Conservation (phyloP, 2,113 vertebrate species). For the Halichoeres trimaculatus region DNA sequence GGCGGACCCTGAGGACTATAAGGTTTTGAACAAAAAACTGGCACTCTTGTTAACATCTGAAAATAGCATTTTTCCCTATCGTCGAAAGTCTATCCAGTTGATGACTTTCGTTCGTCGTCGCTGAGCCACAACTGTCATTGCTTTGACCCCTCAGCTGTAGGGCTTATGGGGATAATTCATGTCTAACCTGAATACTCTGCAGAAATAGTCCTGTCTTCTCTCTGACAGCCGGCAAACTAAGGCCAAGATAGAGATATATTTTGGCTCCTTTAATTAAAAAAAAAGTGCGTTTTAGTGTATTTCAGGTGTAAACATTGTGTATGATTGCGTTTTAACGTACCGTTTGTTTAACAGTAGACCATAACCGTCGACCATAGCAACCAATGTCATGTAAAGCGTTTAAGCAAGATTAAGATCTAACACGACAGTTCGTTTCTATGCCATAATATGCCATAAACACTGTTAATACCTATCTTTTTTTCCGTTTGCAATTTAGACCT, state of each 20-base stretch:
- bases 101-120: slow-evolving; percentile 49
- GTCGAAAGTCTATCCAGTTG: slow-evolving; percentile 3
- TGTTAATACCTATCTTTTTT: slow-evolving; percentile 7
- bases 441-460: neutral
- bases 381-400: neutral
- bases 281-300: neutral
- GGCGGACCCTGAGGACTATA: slow-evolving; percentile 10
- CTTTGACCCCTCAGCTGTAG: slow-evolving; percentile 79
- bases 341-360: slow-evolving; percentile 8
- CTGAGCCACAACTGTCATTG: slow-evolving; percentile 82
- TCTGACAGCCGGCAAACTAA: neutral
- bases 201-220: slow-evolving; percentile 17
- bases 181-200: slow-evolving; percentile 68
- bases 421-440: no score
- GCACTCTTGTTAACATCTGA: neutral
- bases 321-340: slow-evolving; percentile 12
- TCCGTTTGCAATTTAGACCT: slow-evolving; percentile 22
- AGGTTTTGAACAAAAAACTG: neutral
- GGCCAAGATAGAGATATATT: neutral
- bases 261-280: neutral
- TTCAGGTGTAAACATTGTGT: slow-evolving; percentile 56
- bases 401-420: neutral
- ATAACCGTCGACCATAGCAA: slow-evolving; percentile 16
- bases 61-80: neutral
- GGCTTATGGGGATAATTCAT: slow-evolving; percentile 79